Evolutionary conservation across 2,888 invertebrate genomes (phyloP).

Genomic region (Meandrusa payeni): DNA sequence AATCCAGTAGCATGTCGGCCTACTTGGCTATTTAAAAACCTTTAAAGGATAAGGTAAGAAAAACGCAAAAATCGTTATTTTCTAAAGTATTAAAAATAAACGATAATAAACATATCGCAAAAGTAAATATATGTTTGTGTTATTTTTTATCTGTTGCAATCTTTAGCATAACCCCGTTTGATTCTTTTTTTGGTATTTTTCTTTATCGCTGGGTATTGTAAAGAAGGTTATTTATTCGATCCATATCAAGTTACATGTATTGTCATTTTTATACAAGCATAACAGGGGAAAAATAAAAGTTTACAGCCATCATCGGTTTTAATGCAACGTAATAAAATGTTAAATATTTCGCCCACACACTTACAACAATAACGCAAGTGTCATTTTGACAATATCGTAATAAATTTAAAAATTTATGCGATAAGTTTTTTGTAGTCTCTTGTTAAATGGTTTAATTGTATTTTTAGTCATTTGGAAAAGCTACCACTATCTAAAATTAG

Average conservation of each 20-base stretch:
- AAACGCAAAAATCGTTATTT: no score
- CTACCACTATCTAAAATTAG: no score
- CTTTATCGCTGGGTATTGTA: slow-evolving; percentile 5
- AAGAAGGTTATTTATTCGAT: slow-evolving; percentile 15
- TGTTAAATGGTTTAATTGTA: slow-evolving; percentile 17
- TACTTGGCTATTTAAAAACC: no score
- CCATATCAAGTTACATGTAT: slow-evolving; percentile 13
- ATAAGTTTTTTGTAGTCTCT: slow-evolving; percentile 6
- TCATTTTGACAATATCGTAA: slow-evolving; percentile 21
- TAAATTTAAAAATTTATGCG: slow-evolving; percentile 20
- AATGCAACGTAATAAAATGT: slow-evolving; percentile 17
- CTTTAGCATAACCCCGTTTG: slow-evolving; percentile 1
- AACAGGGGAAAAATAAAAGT: slow-evolving; percentile 16
- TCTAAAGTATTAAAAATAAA: no score
- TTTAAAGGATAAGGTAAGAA: no score
- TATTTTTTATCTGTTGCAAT: slow-evolving; percentile 14
- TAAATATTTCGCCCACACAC: slow-evolving; percentile 21
- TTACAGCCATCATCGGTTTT: slow-evolving; percentile 22
- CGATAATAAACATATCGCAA: no score
- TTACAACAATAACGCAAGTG: slow-evolving; percentile 20
- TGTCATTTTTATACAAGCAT: slow-evolving; percentile 21
- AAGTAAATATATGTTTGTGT: no score
- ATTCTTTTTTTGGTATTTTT: neutral
- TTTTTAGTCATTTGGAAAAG: neutral
- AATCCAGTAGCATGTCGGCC: no score